phyloP scores from a whole-genome alignment of 1,140 invertebrate genomes.

The Bombus huntii region DNA sequence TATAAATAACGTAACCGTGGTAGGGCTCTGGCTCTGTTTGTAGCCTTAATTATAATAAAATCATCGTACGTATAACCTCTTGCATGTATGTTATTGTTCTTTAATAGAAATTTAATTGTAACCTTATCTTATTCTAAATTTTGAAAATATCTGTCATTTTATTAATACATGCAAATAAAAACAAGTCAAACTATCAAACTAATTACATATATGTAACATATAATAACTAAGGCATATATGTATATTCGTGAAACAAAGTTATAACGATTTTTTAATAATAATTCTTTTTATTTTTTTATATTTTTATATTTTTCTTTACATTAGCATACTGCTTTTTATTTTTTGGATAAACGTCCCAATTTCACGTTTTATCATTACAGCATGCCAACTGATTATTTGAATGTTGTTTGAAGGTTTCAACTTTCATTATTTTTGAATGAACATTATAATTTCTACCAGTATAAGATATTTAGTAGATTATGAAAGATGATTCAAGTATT shows the following conservation, averaged over 20 bases:
- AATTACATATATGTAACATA: neutral
- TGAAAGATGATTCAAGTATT: slow-evolving; percentile 55
- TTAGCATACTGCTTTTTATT: neutral
- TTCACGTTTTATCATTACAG: neutral
- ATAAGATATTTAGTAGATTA: neutral
- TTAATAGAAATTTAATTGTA: neutral
- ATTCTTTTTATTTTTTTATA: neutral
- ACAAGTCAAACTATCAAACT: neutral
- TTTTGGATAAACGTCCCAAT: neutral
- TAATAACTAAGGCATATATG: neutral
- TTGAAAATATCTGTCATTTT: neutral
- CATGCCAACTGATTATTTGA: neutral
- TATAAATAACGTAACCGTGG: no score
- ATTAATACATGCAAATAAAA: neutral
- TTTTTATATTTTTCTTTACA: neutral
- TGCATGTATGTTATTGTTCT: neutral
- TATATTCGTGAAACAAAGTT: neutral
- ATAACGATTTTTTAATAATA: neutral
- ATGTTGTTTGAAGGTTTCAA: no score
- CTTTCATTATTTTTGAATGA: neutral
- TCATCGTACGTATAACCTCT: neutral
- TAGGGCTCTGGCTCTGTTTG: no score
- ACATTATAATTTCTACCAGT: neutral
- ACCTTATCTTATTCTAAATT: neutral
- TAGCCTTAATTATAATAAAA: neutral